phyloP scores from a whole-genome alignment of 2,113 vertebrate species.

The Laterallus jamaicensis region DNA sequence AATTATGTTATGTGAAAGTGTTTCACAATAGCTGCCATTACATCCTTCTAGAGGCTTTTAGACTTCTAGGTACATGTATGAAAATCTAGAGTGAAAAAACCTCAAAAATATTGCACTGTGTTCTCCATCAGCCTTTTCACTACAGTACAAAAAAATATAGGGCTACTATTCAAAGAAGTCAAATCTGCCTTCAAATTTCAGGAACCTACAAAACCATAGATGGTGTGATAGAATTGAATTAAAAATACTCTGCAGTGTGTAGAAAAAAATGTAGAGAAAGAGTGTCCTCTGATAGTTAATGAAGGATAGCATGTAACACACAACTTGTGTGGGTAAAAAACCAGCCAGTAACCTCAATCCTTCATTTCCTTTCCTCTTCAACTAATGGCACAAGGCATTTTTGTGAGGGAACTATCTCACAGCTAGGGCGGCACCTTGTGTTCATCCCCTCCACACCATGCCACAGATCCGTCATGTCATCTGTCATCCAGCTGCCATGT shows the following conservation, averaged over 20 bases:
- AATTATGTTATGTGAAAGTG: background rate
- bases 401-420: background rate
- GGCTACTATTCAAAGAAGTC: background rate
- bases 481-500: background rate
- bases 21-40: background rate
- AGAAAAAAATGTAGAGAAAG: background rate
- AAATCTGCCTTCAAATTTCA: background rate
- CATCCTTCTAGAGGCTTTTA: background rate
- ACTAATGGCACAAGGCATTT: background rate
- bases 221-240: background rate
- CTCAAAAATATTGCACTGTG: background rate
- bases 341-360: background rate
- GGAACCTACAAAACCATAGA: background rate
- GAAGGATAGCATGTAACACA: background rate
- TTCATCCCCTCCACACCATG: background rate
- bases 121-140: background rate
- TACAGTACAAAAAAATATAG: background rate
- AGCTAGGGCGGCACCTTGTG: constrained; percentile 13
- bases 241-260: background rate
- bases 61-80: background rate
- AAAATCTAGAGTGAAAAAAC: background rate
- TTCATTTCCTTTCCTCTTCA: background rate
- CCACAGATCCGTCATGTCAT: background rate
- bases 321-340: background rate
- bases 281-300: background rate